Evolutionary conservation across 2,113 vertebrate genomes (phyloP).

Genomic region (Lontra canadensis): DNA sequence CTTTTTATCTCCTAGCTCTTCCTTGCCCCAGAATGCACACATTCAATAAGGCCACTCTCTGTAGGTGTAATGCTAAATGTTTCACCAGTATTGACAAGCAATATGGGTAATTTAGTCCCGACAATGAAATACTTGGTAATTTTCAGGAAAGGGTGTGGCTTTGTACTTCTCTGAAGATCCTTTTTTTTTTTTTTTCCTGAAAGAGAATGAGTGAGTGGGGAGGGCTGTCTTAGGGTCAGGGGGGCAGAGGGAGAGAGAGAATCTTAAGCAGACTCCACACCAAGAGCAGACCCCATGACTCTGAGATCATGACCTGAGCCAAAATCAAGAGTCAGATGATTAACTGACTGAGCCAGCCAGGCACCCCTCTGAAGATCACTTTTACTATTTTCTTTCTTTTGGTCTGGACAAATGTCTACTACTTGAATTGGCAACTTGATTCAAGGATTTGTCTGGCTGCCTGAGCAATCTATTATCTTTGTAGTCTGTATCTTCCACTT

Average conservation of each 20-base stretch:
- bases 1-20: neutral
- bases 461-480: conserved; percentile 18
- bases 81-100: neutral
- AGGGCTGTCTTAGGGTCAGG: neutral
- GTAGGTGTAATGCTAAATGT: neutral
- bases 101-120: neutral
- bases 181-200: neutral
- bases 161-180: conserved; percentile 17
- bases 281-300: neutral
- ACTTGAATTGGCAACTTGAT: neutral
- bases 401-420: neutral
- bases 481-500: neutral
- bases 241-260: neutral
- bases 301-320: neutral
- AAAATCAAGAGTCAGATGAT: neutral
- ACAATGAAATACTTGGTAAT: neutral
- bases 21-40: neutral
- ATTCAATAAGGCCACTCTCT: neutral
- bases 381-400: conserved; percentile 10
- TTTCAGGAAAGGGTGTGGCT: neutral
- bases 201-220: neutral
- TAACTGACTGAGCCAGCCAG: neutral
- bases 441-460: conserved; percentile 34
- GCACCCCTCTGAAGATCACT: neutral
- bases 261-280: neutral